Evolutionary conservation across 2,888 invertebrate species (phyloP).

Genomic region (Thelaira solivaga): DNA sequence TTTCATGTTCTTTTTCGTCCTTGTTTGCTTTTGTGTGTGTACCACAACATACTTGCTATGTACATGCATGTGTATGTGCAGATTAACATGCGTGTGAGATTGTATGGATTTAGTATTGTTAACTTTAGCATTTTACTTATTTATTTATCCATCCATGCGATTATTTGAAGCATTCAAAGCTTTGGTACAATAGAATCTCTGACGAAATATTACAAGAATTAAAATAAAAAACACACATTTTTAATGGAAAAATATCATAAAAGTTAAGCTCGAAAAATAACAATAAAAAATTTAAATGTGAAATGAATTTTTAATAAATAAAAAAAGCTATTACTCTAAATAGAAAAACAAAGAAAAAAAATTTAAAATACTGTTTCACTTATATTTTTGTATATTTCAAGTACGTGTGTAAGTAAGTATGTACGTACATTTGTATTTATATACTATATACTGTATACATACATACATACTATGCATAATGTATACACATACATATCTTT

Average conservation of each 20-base stretch:
- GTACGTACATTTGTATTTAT: no score
- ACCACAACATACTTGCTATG: no score
- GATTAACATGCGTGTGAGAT: background rate
- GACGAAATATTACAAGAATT: constrained; percentile 37
- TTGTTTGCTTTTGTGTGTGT: constrained; percentile 6
- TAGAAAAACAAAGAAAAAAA: background rate
- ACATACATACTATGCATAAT: no score
- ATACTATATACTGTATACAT: no score
- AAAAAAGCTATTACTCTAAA: no score
- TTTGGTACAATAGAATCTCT: constrained; percentile 52
- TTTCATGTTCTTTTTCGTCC: background rate
- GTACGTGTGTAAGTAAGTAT: no score
- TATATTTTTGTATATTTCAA: no score
- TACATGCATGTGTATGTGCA: background rate
- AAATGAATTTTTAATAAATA: no score
- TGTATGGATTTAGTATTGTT: constrained; percentile 13
- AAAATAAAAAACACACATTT: constrained; percentile 8
- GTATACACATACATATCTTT: no score
- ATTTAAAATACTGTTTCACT: no score
- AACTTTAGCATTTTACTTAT: constrained; percentile 53
- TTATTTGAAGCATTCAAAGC: constrained; percentile 60
- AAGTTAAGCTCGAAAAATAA: constrained; percentile 46
- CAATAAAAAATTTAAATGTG: constrained; percentile 15
- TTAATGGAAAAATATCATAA: constrained; percentile 57
- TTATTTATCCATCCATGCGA: constrained; percentile 59